These are phyloP conservation scores for Gopherus evgoodei DNA, from an alignment of 2,113 vertebrate species.

Conservation along the genomic window DNA sequence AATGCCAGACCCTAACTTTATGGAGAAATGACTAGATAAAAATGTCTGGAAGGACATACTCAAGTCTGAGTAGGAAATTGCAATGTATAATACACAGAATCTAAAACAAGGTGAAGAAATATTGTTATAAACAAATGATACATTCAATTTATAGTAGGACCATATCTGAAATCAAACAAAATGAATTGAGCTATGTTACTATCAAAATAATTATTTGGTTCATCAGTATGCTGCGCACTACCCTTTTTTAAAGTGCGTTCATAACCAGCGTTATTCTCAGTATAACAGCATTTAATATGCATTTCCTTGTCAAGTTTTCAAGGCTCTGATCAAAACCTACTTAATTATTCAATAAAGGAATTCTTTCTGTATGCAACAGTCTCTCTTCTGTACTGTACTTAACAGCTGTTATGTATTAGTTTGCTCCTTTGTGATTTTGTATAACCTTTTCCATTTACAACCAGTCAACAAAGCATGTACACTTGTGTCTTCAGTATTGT, in stretches of 20 bases:
- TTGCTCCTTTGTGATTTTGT: fast-evolving
- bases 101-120: background rate
- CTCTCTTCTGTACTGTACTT: too few species aligned
- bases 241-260: background rate
- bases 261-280: background rate
- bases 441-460: fast-evolving
- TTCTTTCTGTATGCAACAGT: background rate
- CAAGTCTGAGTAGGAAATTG: background rate
- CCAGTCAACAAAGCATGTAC: too few species aligned
- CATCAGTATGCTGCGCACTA: background rate
- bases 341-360: background rate
- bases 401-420: background rate
- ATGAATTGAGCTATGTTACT: background rate
- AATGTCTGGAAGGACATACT: background rate
- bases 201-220: background rate
- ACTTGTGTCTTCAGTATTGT: background rate
- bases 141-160: background rate
- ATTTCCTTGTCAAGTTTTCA: background rate
- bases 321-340: background rate
- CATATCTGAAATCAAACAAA: background rate
- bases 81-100: background rate
- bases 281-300: background rate
- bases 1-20: background rate
- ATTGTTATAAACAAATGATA: background rate
- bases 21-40: background rate